Conservation (phyloP, 2,113 vertebrate species). For the Chroicocephalus ridibundus region DNA sequence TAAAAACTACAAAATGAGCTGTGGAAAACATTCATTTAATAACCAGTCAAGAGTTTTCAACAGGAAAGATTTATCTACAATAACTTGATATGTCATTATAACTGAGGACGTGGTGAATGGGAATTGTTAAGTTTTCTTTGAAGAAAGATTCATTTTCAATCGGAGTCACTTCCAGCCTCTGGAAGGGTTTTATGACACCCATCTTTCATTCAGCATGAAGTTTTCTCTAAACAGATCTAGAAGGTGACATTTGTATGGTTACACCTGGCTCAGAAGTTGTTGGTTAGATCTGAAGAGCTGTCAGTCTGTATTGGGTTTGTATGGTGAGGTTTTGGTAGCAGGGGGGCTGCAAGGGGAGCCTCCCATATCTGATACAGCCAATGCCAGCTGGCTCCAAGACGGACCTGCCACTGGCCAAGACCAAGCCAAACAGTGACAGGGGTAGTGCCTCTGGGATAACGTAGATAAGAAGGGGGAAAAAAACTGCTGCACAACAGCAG, state of each 20-base stretch:
- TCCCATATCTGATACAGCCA: no score
- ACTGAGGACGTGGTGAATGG: not conserved
- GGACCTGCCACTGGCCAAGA: accelerated
- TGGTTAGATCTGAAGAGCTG: not conserved
- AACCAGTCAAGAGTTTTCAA: not conserved
- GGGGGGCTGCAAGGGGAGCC: not conserved
- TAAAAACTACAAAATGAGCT: not conserved
- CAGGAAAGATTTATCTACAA: not conserved
- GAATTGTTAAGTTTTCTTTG: not conserved
- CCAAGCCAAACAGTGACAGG: not conserved
- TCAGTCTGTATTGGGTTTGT: not conserved
- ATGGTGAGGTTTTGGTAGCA: not conserved
- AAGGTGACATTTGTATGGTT: not conserved
- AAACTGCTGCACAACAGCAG: not conserved
- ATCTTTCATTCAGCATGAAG: not conserved
- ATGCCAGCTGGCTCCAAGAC: not conserved
- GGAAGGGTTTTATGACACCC: not conserved
- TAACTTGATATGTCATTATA: not conserved
- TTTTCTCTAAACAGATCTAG: not conserved
- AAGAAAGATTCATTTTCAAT: not conserved
- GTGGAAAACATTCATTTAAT: not conserved
- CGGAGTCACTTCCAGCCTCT: not conserved
- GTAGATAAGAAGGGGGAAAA: not conserved
- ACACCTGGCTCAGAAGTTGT: not conserved
- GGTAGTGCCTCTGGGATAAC: not conserved